Base-by-base conservation (phyloP, 2,113 vertebrate species). In the Irena cyanogastra region DNA sequence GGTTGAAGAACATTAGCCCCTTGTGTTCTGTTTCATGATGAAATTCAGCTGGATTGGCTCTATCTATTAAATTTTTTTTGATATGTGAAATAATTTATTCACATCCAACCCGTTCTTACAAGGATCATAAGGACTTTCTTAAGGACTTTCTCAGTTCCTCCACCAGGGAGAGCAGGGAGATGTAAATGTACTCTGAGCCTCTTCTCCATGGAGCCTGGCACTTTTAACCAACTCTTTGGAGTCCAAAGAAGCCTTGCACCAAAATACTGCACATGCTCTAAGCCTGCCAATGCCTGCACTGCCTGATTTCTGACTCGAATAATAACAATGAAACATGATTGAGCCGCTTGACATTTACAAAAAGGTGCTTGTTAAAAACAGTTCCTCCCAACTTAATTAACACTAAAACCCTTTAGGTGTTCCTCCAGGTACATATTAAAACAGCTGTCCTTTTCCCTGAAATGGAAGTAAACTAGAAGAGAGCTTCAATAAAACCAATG, bases 401-500 rank as follows among this genome's bases (percentile, higher is more conserved):
- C 93, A 87, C 76, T 42, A 71, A 93, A 97, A 90, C 94, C 53
- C 95, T 91, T 83, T 91, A 87, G 95, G 94, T 95, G 88, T 53
- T 97, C 88, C 84, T 91, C 83, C 60, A 95, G 91, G 89, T 77
- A 96, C 87, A 64, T 82, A 87, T 72, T 97, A 86, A 92, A 96
- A 93, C 98, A 98, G 97, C 96, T 95, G 95, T 96, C 97, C 94
- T 69, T 89, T 79, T 88, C 74, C 65, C 92, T 66, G 53, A 79
- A 49, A 70, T 70, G 86, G 96, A 97, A 95, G 97, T 92, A 93
- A 97, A 93, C 92, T 94, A 84, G 22, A 93, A 97, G 96, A 64
- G 90, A 89, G 78, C 89, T 75, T 89, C 97, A 89, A 94, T 97
- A 97, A 98, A 98, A 95, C 89, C 97, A 97, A 97, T 91, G 83